Base-by-base conservation (phyloP, 30 jellyfish, hydroid and myxozoan genomes). In the Aurelia aurita complex sp. Pacific region DNA sequence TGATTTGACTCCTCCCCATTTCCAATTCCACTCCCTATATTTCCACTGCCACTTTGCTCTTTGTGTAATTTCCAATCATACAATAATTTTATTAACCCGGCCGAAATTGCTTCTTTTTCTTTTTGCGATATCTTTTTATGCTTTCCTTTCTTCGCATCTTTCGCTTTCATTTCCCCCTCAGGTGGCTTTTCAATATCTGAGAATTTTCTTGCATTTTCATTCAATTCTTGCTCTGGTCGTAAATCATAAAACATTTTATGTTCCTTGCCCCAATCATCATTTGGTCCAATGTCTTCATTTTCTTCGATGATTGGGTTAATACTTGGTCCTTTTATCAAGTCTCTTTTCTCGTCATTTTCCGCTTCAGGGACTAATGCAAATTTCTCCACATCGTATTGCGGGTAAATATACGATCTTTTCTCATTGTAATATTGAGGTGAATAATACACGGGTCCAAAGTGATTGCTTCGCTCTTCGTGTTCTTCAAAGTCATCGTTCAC, bases 251-350 rank as follows among this genome's bases (percentile, higher is more conserved):
- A 64, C 68, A 66, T 60, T 35, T 76, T 60, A 8, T 69, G 33
- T 23, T 76, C 73, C 4, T 19, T 74, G 40, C 23, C 82, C 53
- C 81, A 74, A 16, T 69, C 96, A 23, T 34, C 72, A 14, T 15
- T 89, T 3, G 36, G 43, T 32, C 52, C 91, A 16, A 42, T 16
- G n/a, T 62, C 75, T n/a, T 77, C 97, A 35, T 68, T 70, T 11
- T 72, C 92, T 69, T 80, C 91, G 34, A 95, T 95, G 5, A 74
- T 67, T 54, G 98, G 97, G 77, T 77, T 79, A 80, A 76, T 90
- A 69, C 99, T 95, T 15, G 98, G 99, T n/a, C 99, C 98, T 73
- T 81, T 86, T 7, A 84, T 74, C 73, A 40, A 70, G 78, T 84
- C 93, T 73, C 93, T 64, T 64, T 74, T 84, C 60, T 74, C 87